phyloP scores from a whole-genome alignment of 2,888 invertebrate species.

The Synanthedon formicaeformis region DNA sequence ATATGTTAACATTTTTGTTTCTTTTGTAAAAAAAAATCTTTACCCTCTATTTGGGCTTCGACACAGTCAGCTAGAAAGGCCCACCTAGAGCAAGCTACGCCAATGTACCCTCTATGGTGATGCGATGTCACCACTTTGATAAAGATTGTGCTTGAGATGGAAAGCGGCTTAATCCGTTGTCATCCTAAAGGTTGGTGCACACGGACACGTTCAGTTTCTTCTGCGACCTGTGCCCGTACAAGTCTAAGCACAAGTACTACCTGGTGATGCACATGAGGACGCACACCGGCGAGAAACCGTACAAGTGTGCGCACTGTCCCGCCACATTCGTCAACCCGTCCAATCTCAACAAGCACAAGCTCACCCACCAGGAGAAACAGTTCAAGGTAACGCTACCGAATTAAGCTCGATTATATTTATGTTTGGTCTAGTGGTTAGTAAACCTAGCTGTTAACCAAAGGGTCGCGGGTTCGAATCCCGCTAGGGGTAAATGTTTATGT shows the following conservation, averaged over 20 bases:
- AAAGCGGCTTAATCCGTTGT: not conserved
- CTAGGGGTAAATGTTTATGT: too few relatives aligned
- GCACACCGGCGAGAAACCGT: slow-evolving; percentile 62
- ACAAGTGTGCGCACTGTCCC: slow-evolving; percentile 63
- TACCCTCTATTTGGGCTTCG: too few relatives aligned
- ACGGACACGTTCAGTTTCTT: slow-evolving; percentile 64
- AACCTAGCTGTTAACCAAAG: too few relatives aligned
- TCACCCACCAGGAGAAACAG: slow-evolving; percentile 68
- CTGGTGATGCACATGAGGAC: slow-evolving; percentile 70
- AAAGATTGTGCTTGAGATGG: not conserved
- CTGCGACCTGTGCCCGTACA: slow-evolving; percentile 63
- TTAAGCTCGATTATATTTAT: too few relatives aligned
- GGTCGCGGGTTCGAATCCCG: too few relatives aligned
- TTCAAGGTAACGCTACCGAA: slow-evolving; percentile 34
- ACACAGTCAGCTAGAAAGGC: too few relatives aligned
- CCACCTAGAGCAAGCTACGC: not conserved
- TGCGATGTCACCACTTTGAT: not conserved
- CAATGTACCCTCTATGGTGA: not conserved
- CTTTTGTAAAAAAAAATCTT: too few relatives aligned
- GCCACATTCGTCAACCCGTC: slow-evolving; percentile 74
- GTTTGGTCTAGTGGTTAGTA: too few relatives aligned
- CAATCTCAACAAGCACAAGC: slow-evolving; percentile 75
- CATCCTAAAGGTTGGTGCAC: slow-evolving; percentile 44
- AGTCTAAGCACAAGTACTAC: slow-evolving; percentile 63
- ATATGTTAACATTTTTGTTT: too few relatives aligned